Percentiles rank a stretch among this genome's conserved stretches.
Evolutionary conservation across 2,797 vertebrate species (phyloP).

Genomic region (Mico argentatus): DNA sequence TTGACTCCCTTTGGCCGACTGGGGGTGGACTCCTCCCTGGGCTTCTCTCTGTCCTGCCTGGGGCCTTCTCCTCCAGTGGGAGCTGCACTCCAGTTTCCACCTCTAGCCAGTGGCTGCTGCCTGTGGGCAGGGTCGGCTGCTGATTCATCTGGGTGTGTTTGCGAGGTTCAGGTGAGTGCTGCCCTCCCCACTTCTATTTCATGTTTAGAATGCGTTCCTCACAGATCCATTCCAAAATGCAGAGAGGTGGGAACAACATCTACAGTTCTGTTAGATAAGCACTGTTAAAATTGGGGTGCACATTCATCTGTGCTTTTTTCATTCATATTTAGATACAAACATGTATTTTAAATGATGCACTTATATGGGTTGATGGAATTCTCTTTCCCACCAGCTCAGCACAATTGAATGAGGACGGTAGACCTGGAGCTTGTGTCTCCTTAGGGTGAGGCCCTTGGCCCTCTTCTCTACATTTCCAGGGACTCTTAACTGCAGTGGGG

Average conservation of each 20-base stretch:
- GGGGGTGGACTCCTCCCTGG: neutral
- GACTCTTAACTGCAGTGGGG: neutral
- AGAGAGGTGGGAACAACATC: neutral
- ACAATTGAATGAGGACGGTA: neutral
- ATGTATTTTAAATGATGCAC: neutral
- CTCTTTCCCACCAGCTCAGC: neutral
- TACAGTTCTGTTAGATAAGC: neutral
- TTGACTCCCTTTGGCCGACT: neutral
- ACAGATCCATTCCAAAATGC: slow-evolving; percentile 20
- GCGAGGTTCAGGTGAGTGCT: neutral
- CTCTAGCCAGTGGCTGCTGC: neutral
- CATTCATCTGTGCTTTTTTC: neutral
- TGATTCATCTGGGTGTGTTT: neutral
- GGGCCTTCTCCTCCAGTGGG: neutral
- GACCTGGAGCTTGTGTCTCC: neutral
- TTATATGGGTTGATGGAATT: neutral
- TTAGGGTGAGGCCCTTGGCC: neutral
- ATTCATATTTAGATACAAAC: neutral
- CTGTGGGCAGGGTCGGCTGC: neutral
- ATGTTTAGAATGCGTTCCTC: neutral
- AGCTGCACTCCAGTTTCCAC: neutral
- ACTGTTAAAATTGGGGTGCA: neutral
- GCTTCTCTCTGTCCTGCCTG: neutral
- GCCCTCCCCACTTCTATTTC: neutral
- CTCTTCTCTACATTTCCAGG: neutral